phyloP scores from a whole-genome alignment of 2,888 invertebrate genomes.

The Cantharis nigra region DNA sequence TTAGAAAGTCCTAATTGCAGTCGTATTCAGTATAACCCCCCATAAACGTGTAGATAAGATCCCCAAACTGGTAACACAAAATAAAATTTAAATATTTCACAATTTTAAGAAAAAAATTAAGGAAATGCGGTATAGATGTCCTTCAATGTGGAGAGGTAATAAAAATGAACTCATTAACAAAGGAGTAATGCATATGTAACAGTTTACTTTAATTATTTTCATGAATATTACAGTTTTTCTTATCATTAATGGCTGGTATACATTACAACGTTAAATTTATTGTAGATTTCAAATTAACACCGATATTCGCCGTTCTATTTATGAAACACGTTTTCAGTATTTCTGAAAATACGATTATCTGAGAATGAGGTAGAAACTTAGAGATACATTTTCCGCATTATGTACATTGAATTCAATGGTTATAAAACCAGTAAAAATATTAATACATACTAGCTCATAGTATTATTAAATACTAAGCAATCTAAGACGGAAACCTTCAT shows the following conservation, averaged over 20 bases:
- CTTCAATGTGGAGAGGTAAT: slow-evolving; percentile 8
- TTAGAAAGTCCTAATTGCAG: background rate
- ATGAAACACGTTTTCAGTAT: slow-evolving; percentile 12
- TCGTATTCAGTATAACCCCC: background rate
- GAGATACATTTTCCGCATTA: background rate
- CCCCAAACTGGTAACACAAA: background rate
- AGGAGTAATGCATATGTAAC: slow-evolving; percentile 33
- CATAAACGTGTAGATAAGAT: background rate
- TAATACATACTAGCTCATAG: background rate
- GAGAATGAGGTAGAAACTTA: background rate
- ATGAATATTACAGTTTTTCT: slow-evolving; percentile 42
- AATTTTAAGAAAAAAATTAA: background rate
- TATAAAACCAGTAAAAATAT: background rate
- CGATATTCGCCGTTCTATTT: slow-evolving; percentile 8
- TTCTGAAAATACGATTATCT: slow-evolving; percentile 3
- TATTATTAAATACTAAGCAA: background rate
- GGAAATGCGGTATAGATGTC: background rate
- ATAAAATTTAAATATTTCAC: background rate
- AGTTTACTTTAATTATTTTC: slow-evolving; percentile 36
- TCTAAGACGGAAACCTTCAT: background rate
- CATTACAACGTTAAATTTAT: slow-evolving; percentile 24
- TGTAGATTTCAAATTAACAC: slow-evolving; percentile 19
- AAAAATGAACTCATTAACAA: slow-evolving; percentile 22
- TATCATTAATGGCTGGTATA: slow-evolving; percentile 32
- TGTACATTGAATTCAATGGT: background rate